These are phyloP conservation scores for Antheraea assamensis DNA, from an alignment of 2,888 invertebrate species.

Conservation along the genomic window DNA sequence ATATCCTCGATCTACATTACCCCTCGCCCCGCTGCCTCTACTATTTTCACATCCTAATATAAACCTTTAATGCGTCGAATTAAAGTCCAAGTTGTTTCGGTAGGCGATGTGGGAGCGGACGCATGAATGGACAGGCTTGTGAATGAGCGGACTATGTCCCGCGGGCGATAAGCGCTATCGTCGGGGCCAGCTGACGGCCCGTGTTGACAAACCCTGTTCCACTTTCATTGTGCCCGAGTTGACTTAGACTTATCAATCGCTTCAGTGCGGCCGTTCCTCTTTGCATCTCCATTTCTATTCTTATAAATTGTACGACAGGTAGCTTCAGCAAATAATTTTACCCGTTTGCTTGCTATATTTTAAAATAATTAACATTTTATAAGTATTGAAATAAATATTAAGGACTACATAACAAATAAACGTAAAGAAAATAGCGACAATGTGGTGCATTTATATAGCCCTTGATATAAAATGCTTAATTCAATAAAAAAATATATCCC, in stretches of 20 bases:
- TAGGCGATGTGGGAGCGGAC: conserved; percentile 50
- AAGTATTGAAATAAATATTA: neutral
- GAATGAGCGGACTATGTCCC: conserved; percentile 82
- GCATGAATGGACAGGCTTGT: conserved; percentile 79
- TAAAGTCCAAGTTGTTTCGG: conserved; percentile 56
- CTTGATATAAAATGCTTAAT: neutral
- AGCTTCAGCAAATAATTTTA: neutral
- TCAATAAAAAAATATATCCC: neutral
- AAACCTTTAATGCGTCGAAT: conserved; percentile 47
- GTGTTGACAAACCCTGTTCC: conserved; percentile 80
- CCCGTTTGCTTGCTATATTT: neutral
- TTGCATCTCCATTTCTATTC: conserved; percentile 37
- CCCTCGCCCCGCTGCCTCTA: conserved; percentile 55
- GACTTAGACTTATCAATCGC: conserved; percentile 70
- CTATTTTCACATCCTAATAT: conserved; percentile 43
- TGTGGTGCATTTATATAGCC: neutral
- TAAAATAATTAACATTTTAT: neutral
- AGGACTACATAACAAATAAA: neutral
- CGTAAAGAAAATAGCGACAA: neutral
- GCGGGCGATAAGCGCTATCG: conserved; percentile 78
- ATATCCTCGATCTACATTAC: conserved; percentile 78
- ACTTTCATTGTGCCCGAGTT: conserved; percentile 68
- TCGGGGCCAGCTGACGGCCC: conserved; percentile 78
- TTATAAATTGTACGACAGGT: conserved; percentile 19
- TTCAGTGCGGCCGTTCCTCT: conserved; percentile 47